Conservation (phyloP, 2,888 invertebrate species). For the Nemotelus nigrinus region DNA sequence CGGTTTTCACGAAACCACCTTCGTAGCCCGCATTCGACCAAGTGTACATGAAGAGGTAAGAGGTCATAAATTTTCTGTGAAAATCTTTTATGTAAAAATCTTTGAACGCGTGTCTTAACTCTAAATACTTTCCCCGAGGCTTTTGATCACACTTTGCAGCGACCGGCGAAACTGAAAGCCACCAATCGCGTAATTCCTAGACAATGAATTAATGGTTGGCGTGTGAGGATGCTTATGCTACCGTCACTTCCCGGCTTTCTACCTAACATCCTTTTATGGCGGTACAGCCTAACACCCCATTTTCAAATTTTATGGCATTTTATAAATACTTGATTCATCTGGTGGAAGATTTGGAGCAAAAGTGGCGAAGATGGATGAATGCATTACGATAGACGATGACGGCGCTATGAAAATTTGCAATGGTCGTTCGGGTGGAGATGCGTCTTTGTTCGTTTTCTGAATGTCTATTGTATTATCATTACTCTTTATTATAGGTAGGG, state of each 20-base stretch:
- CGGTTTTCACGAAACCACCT: not conserved
- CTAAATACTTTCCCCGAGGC: constrained; percentile 42
- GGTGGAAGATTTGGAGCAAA: not conserved
- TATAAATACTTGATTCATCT: constrained; percentile 52
- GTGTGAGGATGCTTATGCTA: constrained; percentile 32
- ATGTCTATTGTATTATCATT: constrained; percentile 51
- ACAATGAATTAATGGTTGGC: constrained; percentile 44
- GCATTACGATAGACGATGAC: constrained; percentile 3
- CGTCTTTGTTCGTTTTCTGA: constrained; percentile 32
- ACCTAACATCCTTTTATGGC: constrained; percentile 17
- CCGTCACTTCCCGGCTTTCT: constrained; percentile 10
- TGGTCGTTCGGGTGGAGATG: not conserved
- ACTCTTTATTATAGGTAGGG: constrained; percentile 49
- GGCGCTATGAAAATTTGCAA: not conserved
- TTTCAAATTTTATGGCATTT: constrained; percentile 50
- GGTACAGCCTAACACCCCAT: constrained; percentile 49
- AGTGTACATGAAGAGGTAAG: constrained; percentile 43
- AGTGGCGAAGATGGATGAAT: constrained; percentile 25
- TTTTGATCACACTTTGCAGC: constrained; percentile 5
- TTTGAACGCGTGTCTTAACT: constrained; percentile 41
- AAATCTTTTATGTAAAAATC: constrained; percentile 50
- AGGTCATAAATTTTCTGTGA: constrained; percentile 48
- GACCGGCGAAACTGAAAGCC: not conserved
- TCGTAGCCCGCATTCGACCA: not conserved
- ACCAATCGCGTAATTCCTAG: constrained; percentile 19